These are phyloP conservation scores for Prolemur simus DNA, from an alignment of 2,113 vertebrate genomes.

Conservation along the genomic window DNA sequence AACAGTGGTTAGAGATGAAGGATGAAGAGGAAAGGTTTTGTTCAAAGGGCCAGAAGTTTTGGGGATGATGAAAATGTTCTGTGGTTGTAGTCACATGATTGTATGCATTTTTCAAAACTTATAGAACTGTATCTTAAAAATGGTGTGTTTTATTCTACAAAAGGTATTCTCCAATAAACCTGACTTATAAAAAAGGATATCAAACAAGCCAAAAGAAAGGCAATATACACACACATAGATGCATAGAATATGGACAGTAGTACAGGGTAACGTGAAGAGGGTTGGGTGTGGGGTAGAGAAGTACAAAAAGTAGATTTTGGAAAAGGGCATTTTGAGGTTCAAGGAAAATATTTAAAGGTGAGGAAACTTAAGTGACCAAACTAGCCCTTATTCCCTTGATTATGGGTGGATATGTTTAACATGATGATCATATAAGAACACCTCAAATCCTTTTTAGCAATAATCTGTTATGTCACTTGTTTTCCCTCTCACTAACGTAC, in stretches of 20 bases:
- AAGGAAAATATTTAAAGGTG: background rate
- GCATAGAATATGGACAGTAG: background rate
- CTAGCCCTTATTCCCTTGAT: slow-evolving; percentile 37
- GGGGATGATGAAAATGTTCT: background rate
- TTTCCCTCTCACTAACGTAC: slow-evolving; percentile 33
- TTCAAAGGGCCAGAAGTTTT: background rate
- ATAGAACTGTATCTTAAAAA: background rate
- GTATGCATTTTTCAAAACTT: background rate
- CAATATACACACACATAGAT: background rate
- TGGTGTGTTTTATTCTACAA: slow-evolving; percentile 1
- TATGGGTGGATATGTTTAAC: slow-evolving; percentile 51
- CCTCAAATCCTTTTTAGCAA: slow-evolving; percentile 44
- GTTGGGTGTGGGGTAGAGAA: background rate
- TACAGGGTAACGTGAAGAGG: background rate
- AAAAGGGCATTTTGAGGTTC: background rate
- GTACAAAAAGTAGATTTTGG: background rate
- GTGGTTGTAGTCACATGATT: background rate
- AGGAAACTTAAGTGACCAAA: slow-evolving; percentile 14
- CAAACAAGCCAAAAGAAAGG: background rate
- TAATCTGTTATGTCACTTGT: slow-evolving; percentile 26
- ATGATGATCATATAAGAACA: slow-evolving; percentile 28
- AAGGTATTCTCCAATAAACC: background rate
- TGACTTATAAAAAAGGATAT: background rate
- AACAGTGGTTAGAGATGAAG: background rate
- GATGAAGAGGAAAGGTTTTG: background rate